Percentiles rank a stretch among this genome's conserved stretches.
These are phyloP conservation scores for Molorchus minor DNA, from an alignment of 2,888 invertebrate species.

Conservation along the genomic window DNA sequence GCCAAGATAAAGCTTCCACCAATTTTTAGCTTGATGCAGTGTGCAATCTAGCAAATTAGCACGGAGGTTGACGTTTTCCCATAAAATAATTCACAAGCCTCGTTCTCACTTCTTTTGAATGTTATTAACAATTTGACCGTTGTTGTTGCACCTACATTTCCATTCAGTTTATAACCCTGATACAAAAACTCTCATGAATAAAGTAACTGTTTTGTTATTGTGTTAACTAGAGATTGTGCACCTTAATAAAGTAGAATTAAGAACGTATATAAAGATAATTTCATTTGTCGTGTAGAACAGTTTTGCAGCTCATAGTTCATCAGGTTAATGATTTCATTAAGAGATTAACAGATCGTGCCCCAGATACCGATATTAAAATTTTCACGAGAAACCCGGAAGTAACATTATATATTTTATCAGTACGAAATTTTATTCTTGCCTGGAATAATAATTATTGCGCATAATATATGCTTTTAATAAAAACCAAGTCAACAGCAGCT, in stretches of 20 bases:
- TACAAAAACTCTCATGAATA: neutral
- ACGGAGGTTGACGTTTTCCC: neutral
- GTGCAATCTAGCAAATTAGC: no score
- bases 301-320: constrained; percentile 3
- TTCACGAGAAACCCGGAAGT: no score
- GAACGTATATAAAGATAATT: neutral
- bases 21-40: no score
- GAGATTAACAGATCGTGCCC: neutral
- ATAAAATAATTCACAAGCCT: neutral
- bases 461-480: no score
- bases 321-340: constrained; percentile 7
- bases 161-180: neutral
- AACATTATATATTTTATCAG: no score
- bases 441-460: no score
- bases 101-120: neutral
- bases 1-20: no score
- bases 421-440: no score
- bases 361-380: neutral
- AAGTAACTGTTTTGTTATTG: neutral
- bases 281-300: neutral
- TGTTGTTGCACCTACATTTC: no score
- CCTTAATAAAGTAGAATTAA: neutral
- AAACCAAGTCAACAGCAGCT: no score
- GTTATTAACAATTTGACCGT: neutral
- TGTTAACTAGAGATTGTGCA: neutral